These are phyloP conservation scores for Cecropterus lyciades DNA, from an alignment of 1,140 invertebrate species.

Conservation along the genomic window DNA sequence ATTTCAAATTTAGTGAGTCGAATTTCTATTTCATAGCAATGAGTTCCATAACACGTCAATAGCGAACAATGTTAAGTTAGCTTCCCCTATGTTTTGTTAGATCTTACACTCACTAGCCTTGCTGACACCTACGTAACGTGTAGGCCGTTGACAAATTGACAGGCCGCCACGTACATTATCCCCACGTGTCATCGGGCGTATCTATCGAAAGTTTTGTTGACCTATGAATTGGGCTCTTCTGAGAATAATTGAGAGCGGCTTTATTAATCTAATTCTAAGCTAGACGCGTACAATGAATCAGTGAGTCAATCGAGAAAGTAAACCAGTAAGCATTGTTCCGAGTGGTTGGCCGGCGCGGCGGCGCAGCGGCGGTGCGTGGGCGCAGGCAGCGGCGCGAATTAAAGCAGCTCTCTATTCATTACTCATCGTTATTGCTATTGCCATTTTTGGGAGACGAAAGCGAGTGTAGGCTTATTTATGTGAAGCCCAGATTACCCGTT, in stretches of 20 bases:
- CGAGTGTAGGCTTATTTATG: conserved; percentile 72
- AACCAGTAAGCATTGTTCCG: conserved; percentile 81
- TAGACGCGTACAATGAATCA: conserved; percentile 76
- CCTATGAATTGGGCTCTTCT: conserved; percentile 35
- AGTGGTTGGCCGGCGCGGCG: conserved; percentile 72
- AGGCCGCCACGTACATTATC: conserved; percentile 2
- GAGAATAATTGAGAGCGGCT: conserved; percentile 50
- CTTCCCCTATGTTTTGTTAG: conserved; percentile 27
- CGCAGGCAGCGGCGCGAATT: conserved; percentile 74
- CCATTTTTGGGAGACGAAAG: conserved; percentile 77
- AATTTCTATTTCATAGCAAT: background rate
- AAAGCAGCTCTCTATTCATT: conserved; percentile 83
- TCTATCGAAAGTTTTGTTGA: conserved; percentile 34
- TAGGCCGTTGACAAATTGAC: conserved; percentile 31
- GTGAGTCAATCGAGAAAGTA: conserved; percentile 83
- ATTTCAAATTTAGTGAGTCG: too few species aligned
- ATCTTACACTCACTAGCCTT: conserved; percentile 25
- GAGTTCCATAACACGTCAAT: background rate
- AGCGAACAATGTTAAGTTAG: conserved; percentile 3
- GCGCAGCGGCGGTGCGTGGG: conserved; percentile 63
- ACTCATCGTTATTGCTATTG: conserved; percentile 80
- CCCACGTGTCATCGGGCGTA: conserved; percentile 4
- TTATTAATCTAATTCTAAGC: conserved; percentile 76
- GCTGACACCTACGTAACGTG: conserved; percentile 17
- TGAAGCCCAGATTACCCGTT: conserved; percentile 41